Evolutionary conservation across 2,797 vertebrate genomes (phyloP).

Genomic region (Prionace glauca): DNA sequence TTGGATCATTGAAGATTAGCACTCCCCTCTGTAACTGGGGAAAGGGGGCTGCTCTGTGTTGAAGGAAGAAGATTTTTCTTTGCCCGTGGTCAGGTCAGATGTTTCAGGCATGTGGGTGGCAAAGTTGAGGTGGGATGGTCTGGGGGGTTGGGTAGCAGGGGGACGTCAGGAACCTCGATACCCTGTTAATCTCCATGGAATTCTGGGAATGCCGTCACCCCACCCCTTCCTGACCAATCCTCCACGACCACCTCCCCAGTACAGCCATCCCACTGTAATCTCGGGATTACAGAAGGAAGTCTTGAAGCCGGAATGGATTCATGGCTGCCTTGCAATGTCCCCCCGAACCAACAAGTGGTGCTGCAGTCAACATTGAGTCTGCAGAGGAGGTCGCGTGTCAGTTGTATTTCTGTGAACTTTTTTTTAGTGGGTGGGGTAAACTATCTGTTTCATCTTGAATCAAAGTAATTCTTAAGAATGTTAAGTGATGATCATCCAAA

Average conservation of each 20-base stretch:
- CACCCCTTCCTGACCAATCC: neutral
- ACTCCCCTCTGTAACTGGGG: neutral
- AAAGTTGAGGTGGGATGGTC: no score
- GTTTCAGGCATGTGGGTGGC: neutral
- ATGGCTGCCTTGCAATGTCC: no score
- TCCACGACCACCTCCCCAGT: no score
- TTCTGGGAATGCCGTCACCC: neutral
- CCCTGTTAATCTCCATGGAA: neutral
- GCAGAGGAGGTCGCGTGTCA: neutral
- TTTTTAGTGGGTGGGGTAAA: neutral
- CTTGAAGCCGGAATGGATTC: neutral
- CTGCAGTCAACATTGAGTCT: neutral
- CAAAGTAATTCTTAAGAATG: neutral
- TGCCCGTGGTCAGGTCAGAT: neutral
- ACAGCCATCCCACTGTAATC: neutral
- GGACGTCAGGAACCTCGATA: neutral
- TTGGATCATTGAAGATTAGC: no score
- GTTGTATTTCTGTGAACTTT: neutral
- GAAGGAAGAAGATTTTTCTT: neutral
- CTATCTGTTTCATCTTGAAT: neutral
- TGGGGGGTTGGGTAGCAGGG: no score
- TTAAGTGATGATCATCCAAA: neutral
- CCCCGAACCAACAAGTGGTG: no score
- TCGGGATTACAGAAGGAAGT: neutral
- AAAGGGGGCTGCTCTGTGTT: neutral